Evolutionary conservation across 2,888 invertebrate species (phyloP), one percentile per base, ranked within the genome.

Genomic region (Clostera curtula): DNA sequence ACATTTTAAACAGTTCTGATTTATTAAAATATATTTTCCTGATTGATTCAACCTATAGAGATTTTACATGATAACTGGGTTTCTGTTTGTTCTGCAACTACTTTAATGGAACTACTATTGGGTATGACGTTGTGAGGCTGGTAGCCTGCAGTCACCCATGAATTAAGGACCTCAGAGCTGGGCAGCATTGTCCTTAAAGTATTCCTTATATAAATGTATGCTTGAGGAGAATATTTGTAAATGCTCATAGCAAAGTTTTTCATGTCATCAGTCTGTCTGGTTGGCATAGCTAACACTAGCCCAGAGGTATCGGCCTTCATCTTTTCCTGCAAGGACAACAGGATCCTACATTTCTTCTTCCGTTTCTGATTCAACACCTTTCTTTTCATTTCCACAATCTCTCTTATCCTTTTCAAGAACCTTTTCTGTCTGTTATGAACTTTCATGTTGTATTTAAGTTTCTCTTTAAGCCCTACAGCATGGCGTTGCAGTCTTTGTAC

Each of bases 161-260:
- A 63, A 2, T 83, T 77, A 12, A 83, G 27, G 1, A 79, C 62
- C 22, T 82, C 80, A 3, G 79, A 79, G 46, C 79, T 71, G 0
- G 83, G 83, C 36, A 83, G 49, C 57, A 80, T 57, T 2, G 83
- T 83, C 34, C 83, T 53, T 42, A 83, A 52, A 4, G 70, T 71
- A 50, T 83, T 83, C 32, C 83, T 68, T 29, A 73, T 59, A 42
- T 83, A 83, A 36, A 83, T 71, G 26, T 83, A 83, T 0, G 82
- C 75, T 46, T 83, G 83, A 0, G 83, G 83, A 0, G 83, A 82
- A 40, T 80, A 82, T 42, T 76, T 82, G 43, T 83, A 83, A 29
- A 82, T 66, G 47, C 75, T 79, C 11, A 83, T 49, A 0, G 82
- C 72, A 28, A 83, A 83, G 39, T 77, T 79, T 48, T 79, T 82